A percentile compares a stretch with the other conserved stretches of the same genome.
These are phyloP conservation scores for Agriopis leucophaearia DNA, from an alignment of 2,888 invertebrate species.

Conservation along the genomic window DNA sequence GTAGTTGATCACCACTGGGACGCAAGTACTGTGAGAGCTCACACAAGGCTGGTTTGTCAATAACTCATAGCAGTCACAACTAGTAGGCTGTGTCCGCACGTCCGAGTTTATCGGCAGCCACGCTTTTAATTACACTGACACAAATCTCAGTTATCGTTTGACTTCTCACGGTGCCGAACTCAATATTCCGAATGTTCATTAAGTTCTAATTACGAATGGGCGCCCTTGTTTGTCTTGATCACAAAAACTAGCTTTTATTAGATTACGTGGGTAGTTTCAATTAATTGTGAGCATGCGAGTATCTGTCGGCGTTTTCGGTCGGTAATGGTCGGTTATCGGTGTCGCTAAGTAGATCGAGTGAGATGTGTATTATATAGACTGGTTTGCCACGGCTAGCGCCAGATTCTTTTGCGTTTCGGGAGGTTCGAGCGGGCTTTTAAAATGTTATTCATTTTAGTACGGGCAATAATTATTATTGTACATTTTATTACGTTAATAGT, in stretches of 20 bases:
- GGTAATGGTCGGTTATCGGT: constrained; percentile 81
- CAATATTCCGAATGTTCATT: constrained; percentile 84
- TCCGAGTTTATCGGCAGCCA: constrained; percentile 82
- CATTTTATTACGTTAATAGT: constrained; percentile 49
- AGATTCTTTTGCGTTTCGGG: constrained; percentile 55
- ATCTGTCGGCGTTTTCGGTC: constrained; percentile 80
- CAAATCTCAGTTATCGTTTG: constrained; percentile 83
- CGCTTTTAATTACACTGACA: constrained; percentile 86
- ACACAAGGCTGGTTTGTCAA: constrained; percentile 65
- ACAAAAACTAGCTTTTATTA: constrained; percentile 85
- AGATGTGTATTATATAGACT: constrained; percentile 70
- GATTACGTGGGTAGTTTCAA: constrained; percentile 86
- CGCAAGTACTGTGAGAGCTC: constrained; percentile 60
- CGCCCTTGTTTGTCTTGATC: constrained; percentile 85
- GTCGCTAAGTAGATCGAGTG: constrained; percentile 80
- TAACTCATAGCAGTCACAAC: constrained; percentile 77
- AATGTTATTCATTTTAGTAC: constrained; percentile 50
- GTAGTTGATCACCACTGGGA: constrained; percentile 39
- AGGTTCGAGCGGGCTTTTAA: constrained; percentile 55
- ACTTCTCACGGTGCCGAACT: constrained; percentile 85
- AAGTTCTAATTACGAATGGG: constrained; percentile 85
- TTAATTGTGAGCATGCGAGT: constrained; percentile 81
- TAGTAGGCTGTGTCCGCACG: constrained; percentile 75
- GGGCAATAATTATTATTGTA: constrained; percentile 48
- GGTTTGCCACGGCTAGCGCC: constrained; percentile 68